Evolutionary conservation across 2,888 invertebrate genomes (phyloP).

Genomic region (Chaetoderma sp.): DNA sequence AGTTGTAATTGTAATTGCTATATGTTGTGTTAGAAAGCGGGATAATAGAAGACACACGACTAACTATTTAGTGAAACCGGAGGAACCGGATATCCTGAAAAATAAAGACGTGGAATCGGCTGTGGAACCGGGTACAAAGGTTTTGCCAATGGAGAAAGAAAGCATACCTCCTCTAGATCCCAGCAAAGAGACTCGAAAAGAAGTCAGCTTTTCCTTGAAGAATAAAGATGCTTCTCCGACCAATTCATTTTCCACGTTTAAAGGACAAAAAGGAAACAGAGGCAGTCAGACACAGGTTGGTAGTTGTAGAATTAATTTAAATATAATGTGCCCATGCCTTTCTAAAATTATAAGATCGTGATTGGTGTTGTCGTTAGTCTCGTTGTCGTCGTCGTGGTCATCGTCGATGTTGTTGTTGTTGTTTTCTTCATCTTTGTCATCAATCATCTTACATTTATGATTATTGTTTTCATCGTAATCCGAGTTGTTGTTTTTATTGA

Average conservation of each 20-base stretch:
- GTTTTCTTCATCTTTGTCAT: too few species aligned
- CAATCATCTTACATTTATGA: too few species aligned
- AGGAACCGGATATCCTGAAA: constrained; percentile 5
- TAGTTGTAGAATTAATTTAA: constrained; percentile 7
- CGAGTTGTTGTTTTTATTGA: too few species aligned
- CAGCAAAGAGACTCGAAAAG: neutral
- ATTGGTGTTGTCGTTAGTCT: too few species aligned
- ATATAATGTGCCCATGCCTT: too few species aligned
- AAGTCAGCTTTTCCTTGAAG: constrained; percentile 5
- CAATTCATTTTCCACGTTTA: constrained; percentile 7
- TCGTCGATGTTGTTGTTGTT: too few species aligned
- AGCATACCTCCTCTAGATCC: neutral
- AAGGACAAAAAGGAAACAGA: neutral
- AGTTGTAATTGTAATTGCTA: constrained; percentile 48
- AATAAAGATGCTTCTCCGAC: neutral
- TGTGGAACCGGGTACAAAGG: neutral
- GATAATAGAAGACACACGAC: constrained; percentile 45
- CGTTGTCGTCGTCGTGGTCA: too few species aligned
- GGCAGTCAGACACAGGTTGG: neutral
- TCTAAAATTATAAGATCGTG: too few species aligned
- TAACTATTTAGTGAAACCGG: constrained; percentile 26
- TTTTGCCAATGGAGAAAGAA: too few species aligned
- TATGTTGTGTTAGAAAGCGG: constrained; percentile 46
- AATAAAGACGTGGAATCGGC: neutral
- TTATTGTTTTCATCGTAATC: too few species aligned